These are phyloP conservation scores for Paramuricea clavata DNA, from an alignment of 92 coral and sea anemone species.

Conservation along the genomic window DNA sequence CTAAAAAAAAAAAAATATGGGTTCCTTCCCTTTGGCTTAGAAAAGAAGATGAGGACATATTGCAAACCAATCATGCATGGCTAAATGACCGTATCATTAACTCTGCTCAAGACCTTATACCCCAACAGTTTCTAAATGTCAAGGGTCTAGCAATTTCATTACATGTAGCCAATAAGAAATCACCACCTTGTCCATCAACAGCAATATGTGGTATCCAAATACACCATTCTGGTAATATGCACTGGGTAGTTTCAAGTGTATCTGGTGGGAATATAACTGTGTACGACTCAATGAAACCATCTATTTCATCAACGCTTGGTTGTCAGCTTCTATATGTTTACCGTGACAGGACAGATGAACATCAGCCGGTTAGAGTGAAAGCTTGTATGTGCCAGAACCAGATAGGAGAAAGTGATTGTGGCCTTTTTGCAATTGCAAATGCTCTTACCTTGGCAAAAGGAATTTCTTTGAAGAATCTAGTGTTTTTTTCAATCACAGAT, in stretches of 20 bases:
- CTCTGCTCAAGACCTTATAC: neutral
- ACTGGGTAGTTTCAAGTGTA: conserved; percentile 5
- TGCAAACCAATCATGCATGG: neutral
- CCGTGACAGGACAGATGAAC: neutral
- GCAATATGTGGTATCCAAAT: conserved; percentile 10
- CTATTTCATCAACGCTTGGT: neutral
- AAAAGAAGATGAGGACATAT: neutral
- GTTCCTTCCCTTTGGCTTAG: neutral
- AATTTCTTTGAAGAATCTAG: conserved; percentile 31
- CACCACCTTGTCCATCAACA: neutral
- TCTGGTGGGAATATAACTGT: conserved; percentile 8
- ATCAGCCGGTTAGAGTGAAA: conserved; percentile 19
- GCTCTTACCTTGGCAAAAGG: conserved; percentile 51
- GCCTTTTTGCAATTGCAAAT: conserved; percentile 68
- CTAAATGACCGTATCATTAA: neutral
- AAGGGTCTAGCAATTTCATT: neutral
- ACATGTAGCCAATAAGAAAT: neutral
- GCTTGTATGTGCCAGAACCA: conserved; percentile 54
- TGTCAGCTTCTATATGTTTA: neutral
- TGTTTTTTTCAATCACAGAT: conserved; percentile 44
- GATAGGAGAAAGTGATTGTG: conserved; percentile 56
- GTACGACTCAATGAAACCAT: conserved; percentile 6
- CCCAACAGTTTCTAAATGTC: neutral
- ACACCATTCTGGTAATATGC: conserved; percentile 6
- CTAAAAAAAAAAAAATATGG: too few relatives aligned